Conservation (phyloP, 2,113 vertebrate species). For the Myrmophylax atrothorax region DNA sequence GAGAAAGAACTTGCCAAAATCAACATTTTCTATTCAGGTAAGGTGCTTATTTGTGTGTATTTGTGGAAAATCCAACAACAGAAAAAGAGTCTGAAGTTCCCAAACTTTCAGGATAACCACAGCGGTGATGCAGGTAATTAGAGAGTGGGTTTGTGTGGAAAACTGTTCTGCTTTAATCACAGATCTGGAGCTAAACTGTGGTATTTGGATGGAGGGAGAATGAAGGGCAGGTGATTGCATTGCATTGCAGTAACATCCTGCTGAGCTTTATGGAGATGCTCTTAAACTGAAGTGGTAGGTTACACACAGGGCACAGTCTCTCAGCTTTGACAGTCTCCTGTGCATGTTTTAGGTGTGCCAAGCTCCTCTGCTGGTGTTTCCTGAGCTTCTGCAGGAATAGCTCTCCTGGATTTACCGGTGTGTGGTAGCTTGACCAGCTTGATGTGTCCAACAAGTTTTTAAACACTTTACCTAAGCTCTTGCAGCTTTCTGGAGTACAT, state of each 20-base stretch:
- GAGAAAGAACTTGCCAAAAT: conserved; percentile 99
- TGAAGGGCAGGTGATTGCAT: background rate
- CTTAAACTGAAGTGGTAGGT: background rate
- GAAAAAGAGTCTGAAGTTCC: background rate
- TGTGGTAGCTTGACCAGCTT: background rate
- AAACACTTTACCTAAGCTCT: background rate
- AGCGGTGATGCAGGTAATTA: background rate
- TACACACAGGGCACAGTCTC: background rate
- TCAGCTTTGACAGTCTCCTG: background rate
- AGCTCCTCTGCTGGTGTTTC: background rate
- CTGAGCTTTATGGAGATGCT: background rate
- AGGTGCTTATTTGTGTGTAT: conserved; percentile 50
- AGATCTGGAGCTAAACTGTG: background rate
- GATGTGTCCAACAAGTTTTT: background rate
- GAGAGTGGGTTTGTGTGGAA: background rate
- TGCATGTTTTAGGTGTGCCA: background rate
- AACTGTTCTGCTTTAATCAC: background rate
- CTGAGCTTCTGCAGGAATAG: background rate
- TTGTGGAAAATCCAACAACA: background rate
- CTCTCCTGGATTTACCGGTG: background rate
- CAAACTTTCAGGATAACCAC: background rate
- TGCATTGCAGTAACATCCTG: background rate
- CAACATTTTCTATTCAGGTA: conserved; percentile 99
- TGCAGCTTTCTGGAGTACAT: background rate
- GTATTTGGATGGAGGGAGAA: background rate